These are phyloP conservation scores for Oreochromis aureus DNA, from an alignment of 2,113 vertebrate species.

Conservation along the genomic window DNA sequence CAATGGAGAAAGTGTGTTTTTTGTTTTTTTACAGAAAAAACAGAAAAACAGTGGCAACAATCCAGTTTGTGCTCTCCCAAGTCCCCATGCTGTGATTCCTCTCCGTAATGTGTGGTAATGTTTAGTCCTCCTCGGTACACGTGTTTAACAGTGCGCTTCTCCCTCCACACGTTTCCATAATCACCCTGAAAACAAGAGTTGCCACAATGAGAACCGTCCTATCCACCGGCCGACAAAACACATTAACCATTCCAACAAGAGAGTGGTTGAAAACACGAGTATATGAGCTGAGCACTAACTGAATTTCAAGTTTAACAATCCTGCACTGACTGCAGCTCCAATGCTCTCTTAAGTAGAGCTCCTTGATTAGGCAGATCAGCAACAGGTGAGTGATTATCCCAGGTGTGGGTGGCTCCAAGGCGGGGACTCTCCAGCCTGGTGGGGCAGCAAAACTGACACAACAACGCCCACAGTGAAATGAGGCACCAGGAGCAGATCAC, in stretches of 20 bases:
- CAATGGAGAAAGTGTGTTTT: neutral
- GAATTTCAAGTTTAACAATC: rapidly evolving
- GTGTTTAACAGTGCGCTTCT: neutral
- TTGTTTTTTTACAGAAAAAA: neutral
- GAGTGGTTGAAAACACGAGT: rapidly evolving
- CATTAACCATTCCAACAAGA: neutral
- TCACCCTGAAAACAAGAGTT: neutral
- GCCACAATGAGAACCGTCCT: rapidly evolving
- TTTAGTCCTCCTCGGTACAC: neutral
- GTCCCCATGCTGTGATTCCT: neutral
- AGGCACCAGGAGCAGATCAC: neutral
- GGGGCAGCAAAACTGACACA: neutral
- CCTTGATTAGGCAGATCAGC: neutral
- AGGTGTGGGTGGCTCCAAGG: neutral
- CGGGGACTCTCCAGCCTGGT: neutral
- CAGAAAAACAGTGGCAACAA: neutral
- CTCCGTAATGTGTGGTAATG: neutral
- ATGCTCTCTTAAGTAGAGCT: neutral
- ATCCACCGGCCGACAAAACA: neutral
- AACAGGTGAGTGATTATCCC: neutral
- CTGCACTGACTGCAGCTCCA: neutral
- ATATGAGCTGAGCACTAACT: rapidly evolving
- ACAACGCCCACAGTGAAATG: rapidly evolving
- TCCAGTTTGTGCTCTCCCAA: neutral
- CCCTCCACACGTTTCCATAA: rapidly evolving